Conservation (phyloP, 2,888 invertebrate species). For the Sarcophaga caerulescens region DNA sequence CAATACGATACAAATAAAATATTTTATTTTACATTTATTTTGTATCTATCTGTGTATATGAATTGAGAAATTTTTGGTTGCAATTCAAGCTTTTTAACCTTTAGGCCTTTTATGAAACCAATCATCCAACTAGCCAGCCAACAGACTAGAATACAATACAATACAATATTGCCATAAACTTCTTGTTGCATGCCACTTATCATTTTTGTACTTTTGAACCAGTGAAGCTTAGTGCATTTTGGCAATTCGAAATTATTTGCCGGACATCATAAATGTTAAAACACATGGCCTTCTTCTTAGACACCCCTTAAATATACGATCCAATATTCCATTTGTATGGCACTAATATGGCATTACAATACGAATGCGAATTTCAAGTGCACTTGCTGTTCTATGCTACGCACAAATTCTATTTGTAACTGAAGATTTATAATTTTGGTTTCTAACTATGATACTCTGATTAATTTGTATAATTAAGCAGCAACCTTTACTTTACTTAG, state of each 20-base stretch:
- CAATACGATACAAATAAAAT: background rate
- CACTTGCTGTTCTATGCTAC: conserved; percentile 34
- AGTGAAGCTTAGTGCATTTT: background rate
- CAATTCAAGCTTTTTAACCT: conserved; percentile 61
- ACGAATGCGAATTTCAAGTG: conserved; percentile 25
- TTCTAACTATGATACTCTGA: conserved; percentile 58
- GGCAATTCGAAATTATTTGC: background rate
- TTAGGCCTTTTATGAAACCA: conserved; percentile 53
- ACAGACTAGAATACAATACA: too few species aligned
- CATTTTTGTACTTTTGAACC: background rate
- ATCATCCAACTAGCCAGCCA: conserved; percentile 23
- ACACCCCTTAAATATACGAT: background rate
- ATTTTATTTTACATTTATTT: too few species aligned
- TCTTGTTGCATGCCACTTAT: background rate
- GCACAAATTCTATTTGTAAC: conserved; percentile 58
- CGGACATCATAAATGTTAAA: conserved; percentile 25
- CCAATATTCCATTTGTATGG: background rate
- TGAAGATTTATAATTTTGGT: conserved; percentile 63
- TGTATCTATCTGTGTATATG: background rate
- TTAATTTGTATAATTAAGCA: conserved; percentile 65
- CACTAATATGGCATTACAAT: background rate
- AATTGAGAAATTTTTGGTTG: conserved; percentile 55
- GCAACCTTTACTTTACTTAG: conserved; percentile 37
- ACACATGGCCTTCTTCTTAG: conserved; percentile 10
- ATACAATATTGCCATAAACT: conserved; percentile 28